Percentiles rank a stretch among this genome's conserved stretches.
Evolutionary conservation across 2,113 vertebrate species (phyloP).

Genomic region (Trochalopteron elliotii): DNA sequence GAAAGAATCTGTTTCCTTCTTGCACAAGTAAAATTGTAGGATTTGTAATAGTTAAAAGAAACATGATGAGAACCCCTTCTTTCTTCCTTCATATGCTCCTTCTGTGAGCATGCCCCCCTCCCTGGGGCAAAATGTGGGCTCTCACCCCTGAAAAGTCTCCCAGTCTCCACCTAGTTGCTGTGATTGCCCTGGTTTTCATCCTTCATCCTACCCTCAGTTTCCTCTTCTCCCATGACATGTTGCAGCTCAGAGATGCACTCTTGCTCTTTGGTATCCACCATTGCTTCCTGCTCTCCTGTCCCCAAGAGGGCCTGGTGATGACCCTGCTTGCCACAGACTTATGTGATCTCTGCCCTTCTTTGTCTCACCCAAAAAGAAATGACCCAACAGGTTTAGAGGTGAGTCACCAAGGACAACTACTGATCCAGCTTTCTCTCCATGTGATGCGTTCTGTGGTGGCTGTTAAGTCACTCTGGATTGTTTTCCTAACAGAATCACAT

Average conservation of each 20-base stretch:
- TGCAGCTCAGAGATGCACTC: fast-evolving
- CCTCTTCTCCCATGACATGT: background rate
- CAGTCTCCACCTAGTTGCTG: background rate
- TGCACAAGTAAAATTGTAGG: background rate
- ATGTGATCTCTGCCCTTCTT: background rate
- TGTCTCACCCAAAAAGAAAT: background rate
- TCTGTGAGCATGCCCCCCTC: background rate
- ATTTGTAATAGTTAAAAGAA: background rate
- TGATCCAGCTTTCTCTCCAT: background rate
- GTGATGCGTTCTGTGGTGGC: background rate
- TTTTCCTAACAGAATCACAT: background rate
- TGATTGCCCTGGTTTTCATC: background rate
- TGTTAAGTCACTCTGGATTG: background rate
- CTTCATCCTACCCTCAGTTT: background rate
- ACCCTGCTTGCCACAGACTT: background rate
- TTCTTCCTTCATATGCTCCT: background rate
- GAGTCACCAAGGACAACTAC: background rate
- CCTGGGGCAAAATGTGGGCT: fast-evolving
- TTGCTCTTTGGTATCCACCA: background rate
- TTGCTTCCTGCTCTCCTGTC: background rate
- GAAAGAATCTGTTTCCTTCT: background rate
- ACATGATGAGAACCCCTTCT: background rate
- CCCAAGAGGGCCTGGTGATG: background rate
- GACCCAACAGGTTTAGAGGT: background rate
- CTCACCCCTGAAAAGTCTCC: background rate